These are phyloP conservation scores for Cichladusa arquata DNA, from an alignment of 2,113 vertebrate genomes.

Conservation along the genomic window DNA sequence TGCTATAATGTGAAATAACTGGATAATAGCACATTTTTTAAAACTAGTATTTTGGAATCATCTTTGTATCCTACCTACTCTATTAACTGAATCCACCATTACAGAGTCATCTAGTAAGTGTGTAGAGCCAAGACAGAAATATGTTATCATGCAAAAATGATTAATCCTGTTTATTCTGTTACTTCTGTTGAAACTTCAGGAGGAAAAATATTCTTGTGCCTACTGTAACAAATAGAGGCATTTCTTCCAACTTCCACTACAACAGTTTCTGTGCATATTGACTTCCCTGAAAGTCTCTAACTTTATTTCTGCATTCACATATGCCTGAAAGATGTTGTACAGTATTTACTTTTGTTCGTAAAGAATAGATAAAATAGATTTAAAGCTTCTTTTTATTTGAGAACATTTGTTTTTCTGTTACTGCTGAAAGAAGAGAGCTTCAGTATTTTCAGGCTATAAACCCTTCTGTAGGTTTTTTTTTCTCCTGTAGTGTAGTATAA, in stretches of 20 bases:
- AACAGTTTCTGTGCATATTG: slow-evolving; percentile 4
- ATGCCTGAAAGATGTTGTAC: neutral
- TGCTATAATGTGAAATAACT: neutral
- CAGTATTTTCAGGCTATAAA: neutral
- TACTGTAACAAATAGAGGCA: neutral
- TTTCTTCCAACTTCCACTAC: slow-evolving; percentile 36
- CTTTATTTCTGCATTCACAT: slow-evolving; percentile 39
- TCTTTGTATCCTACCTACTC: neutral
- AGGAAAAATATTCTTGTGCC: neutral
- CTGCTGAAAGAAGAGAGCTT: neutral
- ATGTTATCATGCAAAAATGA: slow-evolving; percentile 25
- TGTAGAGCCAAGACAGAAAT: neutral
- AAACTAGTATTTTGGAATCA: neutral
- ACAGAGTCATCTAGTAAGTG: neutral
- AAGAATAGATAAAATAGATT: neutral
- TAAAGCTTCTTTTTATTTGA: neutral
- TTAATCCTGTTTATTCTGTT: neutral
- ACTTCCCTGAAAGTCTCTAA: slow-evolving; percentile 3
- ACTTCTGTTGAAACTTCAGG: slow-evolving; percentile 29
- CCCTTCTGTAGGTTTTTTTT: neutral
- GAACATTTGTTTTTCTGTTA: neutral
- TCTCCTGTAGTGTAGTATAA: neutral
- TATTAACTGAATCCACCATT: neutral
- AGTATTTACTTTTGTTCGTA: neutral
- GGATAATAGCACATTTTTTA: neutral